A percentile compares a stretch with the other conserved stretches of the same genome.
phyloP scores from a whole-genome alignment of 92 coral and sea anemone species.

The Muricea muricata region DNA sequence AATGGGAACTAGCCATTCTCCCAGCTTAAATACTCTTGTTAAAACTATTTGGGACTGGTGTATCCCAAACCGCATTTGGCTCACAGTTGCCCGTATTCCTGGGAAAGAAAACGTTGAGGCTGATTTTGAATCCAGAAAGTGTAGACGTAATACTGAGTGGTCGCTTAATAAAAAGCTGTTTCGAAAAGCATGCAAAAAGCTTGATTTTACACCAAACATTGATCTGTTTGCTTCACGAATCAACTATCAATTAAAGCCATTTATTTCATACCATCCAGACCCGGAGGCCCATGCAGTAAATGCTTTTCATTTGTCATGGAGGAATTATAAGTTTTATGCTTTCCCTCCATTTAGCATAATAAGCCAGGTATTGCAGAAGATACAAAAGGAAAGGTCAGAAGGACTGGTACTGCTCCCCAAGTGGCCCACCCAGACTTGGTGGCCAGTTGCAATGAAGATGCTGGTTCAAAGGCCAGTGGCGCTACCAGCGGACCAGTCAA shows the following conservation, averaged over 20 bases:
- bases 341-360: neutral
- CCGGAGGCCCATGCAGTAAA: conserved; percentile 60
- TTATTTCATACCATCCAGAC: conserved; percentile 63
- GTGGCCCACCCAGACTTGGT: conserved; percentile 54
- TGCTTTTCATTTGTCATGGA: neutral
- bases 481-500: neutral
- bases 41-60: conserved; percentile 69
- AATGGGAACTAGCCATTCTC: conserved; percentile 69
- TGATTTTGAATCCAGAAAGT: conserved; percentile 52
- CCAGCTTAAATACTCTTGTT: neutral
- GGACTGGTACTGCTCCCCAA: conserved; percentile 50
- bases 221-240: conserved; percentile 62
- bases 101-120: conserved; percentile 49
- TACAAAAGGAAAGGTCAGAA: conserved; percentile 49
- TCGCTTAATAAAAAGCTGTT: conserved; percentile 38
- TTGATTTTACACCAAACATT: conserved; percentile 54
- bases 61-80: conserved; percentile 23
- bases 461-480: conserved; percentile 34
- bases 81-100: conserved; percentile 62
- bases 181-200: too few species aligned
- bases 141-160: conserved; percentile 56
- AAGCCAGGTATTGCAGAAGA: conserved; percentile 24
- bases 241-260: conserved; percentile 43
- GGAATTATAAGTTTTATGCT: neutral
- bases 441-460: conserved; percentile 56